Evolutionary conservation across 1,140 invertebrate genomes (phyloP).

Genomic region (Drosophila nebulosa): DNA sequence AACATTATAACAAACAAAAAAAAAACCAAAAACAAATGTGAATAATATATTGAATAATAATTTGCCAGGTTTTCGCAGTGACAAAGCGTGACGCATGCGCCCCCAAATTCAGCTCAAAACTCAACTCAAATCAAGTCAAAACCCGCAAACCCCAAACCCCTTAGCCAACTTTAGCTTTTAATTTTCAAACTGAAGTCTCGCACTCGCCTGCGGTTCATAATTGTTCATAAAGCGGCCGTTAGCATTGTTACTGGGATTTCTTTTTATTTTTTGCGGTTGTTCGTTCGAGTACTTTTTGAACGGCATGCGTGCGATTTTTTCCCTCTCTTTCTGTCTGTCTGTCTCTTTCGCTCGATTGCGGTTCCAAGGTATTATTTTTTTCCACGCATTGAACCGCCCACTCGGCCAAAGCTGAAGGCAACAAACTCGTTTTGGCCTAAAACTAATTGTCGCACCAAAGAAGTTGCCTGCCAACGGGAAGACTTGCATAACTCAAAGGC

Average conservation of each 20-base stretch:
- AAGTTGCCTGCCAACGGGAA: constrained; percentile 3
- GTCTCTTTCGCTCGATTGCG: constrained; percentile 42
- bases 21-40: constrained; percentile 18
- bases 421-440: constrained; percentile 11
- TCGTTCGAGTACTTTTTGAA: constrained; percentile 54
- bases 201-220: constrained; percentile 59
- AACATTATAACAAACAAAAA: no score
- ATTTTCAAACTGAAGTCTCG: constrained; percentile 17
- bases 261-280: not conserved
- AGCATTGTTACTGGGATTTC: constrained; percentile 63
- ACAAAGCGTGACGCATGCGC: constrained; percentile 69
- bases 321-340: constrained; percentile 22
- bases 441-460: constrained; percentile 14
- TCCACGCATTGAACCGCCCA: constrained; percentile 71
- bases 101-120: constrained; percentile 21
- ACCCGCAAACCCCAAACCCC: constrained; percentile 6
- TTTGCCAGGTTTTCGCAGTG: constrained; percentile 38
- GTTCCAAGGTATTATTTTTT: constrained; percentile 68
- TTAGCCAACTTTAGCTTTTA: constrained; percentile 1
- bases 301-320: constrained; percentile 57
- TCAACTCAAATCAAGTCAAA: not conserved
- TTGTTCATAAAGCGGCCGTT: constrained; percentile 77
- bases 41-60: constrained; percentile 53
- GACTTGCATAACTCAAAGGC: constrained; percentile 24
- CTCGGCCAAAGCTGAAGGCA: constrained; percentile 12